phyloP scores from a whole-genome alignment of 23 tunicate genomes.

The Clavelina lepadiformis region DNA sequence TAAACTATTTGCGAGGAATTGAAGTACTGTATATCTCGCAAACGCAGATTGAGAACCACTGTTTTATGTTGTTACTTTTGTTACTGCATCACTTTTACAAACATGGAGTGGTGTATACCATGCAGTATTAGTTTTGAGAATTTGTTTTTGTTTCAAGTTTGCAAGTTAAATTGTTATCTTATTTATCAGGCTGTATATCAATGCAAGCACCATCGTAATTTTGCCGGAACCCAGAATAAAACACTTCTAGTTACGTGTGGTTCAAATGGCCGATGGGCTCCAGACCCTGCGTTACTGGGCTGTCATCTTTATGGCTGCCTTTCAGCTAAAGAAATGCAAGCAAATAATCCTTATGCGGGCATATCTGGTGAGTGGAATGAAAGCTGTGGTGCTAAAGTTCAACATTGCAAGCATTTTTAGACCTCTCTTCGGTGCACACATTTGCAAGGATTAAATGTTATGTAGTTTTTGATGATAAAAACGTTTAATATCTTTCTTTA shows the following conservation, averaged over 20 bases:
- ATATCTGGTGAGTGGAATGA: constrained; percentile 23
- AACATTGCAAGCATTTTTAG: too few species aligned
- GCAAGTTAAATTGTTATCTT: background rate
- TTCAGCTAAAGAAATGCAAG: constrained; percentile 1
- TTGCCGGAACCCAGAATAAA: constrained; percentile 3
- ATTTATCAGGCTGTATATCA: constrained; percentile 24
- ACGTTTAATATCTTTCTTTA: background rate
- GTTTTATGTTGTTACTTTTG: too few species aligned
- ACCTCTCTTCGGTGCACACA: too few species aligned
- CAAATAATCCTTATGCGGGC: constrained; percentile 9
- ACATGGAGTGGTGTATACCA: too few species aligned
- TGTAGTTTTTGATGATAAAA: background rate
- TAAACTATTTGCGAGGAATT: too few species aligned
- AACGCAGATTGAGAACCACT: too few species aligned
- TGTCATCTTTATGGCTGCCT: constrained; percentile 41
- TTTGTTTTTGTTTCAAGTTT: too few species aligned
- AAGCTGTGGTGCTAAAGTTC: too few species aligned
- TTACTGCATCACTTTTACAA: too few species aligned
- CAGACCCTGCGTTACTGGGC: constrained; percentile 32
- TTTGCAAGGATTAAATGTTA: too few species aligned
- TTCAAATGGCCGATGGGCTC: constrained; percentile 40
- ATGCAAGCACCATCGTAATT: constrained; percentile 19
- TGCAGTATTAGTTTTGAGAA: too few species aligned
- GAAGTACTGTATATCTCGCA: too few species aligned
- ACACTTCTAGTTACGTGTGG: constrained; percentile 28